Evolutionary conservation across 1,140 invertebrate genomes (phyloP).

Genomic region (Bursaphelenchus mucronatus): DNA sequence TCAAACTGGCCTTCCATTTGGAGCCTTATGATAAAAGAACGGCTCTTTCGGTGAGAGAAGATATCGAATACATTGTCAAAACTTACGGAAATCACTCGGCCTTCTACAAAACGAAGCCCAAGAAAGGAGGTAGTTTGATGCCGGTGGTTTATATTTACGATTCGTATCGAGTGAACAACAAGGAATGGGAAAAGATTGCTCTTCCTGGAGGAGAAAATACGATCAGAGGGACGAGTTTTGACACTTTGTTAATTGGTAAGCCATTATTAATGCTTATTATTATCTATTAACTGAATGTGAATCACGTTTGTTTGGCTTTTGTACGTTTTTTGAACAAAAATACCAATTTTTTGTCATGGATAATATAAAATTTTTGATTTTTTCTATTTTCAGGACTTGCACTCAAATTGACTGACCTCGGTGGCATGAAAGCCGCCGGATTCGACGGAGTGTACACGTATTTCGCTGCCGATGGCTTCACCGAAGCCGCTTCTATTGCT

Average conservation of each 20-base stretch:
- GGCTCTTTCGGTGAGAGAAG: conserved; percentile 52
- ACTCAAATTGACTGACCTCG: conserved; percentile 60
- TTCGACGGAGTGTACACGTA: conserved; percentile 66
- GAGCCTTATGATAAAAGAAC: conserved; percentile 64
- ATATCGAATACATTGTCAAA: conserved; percentile 62
- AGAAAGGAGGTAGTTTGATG: conserved; percentile 45
- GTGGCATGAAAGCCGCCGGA: conserved; percentile 56
- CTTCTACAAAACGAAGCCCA: conserved; percentile 60
- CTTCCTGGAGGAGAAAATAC: conserved; percentile 45
- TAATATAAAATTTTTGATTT: not conserved
- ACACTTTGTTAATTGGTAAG: conserved; percentile 62
- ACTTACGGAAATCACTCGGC: conserved; percentile 64
- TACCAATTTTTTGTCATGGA: conserved; percentile 2
- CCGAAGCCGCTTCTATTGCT: conserved; percentile 62
- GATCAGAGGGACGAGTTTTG: conserved; percentile 62
- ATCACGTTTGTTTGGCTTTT: not conserved
- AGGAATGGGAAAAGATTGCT: conserved; percentile 62
- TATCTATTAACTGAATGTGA: not conserved
- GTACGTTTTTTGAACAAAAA: conserved; percentile 1
- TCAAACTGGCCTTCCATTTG: conserved; percentile 64
- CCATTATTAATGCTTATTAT: not conserved
- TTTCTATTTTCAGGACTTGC: conserved; percentile 59
- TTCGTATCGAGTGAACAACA: conserved; percentile 59
- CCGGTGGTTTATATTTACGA: conserved; percentile 66
- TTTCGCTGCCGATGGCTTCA: conserved; percentile 65